Conservation (phyloP, 1,140 invertebrate species). For the Goniozus legneri region DNA sequence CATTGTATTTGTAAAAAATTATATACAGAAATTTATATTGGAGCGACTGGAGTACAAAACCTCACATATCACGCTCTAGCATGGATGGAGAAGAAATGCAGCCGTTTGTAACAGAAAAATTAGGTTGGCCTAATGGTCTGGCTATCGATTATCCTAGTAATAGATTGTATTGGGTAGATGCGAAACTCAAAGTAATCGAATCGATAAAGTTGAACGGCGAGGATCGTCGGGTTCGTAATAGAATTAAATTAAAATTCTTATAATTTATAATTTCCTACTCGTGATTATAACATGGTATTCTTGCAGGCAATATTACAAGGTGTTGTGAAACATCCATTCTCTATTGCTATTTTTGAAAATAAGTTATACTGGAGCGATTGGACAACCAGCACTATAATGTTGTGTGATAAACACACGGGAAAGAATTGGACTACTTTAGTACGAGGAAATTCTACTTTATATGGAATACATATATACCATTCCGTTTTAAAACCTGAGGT, state of each 20-base stretch:
- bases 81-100: slow-evolving; percentile 78
- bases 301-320: slow-evolving; percentile 54
- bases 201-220: slow-evolving; percentile 71
- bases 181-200: slow-evolving; percentile 69
- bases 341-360: slow-evolving; percentile 84
- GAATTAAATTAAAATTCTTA: slow-evolving; percentile 5
- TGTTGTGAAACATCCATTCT: slow-evolving; percentile 71
- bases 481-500: slow-evolving; percentile 56
- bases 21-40: slow-evolving; percentile 71
- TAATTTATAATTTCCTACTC: neutral
- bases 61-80: slow-evolving; percentile 71
- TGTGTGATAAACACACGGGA: slow-evolving; percentile 67
- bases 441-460: slow-evolving; percentile 52
- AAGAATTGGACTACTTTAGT: slow-evolving; percentile 58
- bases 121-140: slow-evolving; percentile 87
- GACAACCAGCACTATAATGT: slow-evolving; percentile 62
- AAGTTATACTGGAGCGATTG: slow-evolving; percentile 85
- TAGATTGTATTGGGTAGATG: slow-evolving; percentile 77
- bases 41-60: slow-evolving; percentile 74
- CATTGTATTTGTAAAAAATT: slow-evolving; percentile 2
- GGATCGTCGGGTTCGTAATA: slow-evolving; percentile 56
- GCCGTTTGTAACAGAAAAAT: slow-evolving; percentile 48
- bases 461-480: slow-evolving; percentile 68
- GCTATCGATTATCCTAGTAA: slow-evolving; percentile 81
- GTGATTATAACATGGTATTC: neutral